These are phyloP conservation scores for Collichthys lucidus DNA, from an alignment of 2,113 vertebrate species.

Conservation along the genomic window DNA sequence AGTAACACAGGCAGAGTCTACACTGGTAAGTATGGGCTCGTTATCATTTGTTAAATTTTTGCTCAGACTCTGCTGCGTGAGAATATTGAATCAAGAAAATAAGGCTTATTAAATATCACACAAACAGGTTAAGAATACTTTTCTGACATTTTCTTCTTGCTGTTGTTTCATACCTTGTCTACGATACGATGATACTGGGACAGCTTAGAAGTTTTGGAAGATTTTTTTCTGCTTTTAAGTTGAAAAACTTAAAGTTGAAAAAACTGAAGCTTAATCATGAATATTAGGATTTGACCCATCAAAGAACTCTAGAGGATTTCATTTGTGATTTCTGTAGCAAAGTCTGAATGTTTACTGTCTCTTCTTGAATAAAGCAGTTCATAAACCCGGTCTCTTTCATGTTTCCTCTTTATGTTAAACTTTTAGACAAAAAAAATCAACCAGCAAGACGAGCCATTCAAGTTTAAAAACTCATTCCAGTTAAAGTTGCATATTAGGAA, in stretches of 20 bases:
- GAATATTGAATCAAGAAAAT: background rate
- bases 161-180: background rate
- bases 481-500: too few species aligned
- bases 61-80: background rate
- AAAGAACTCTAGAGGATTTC: background rate
- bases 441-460: background rate
- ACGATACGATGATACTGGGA: background rate
- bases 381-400: slow-evolving; percentile 1
- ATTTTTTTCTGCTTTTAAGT: background rate
- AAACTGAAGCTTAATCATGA: background rate
- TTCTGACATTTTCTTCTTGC: background rate
- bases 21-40: slow-evolving; percentile 54
- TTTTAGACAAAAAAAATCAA: too few species aligned
- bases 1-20: slow-evolving; percentile 20
- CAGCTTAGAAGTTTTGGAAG: background rate
- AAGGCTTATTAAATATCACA: background rate
- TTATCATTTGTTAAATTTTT: background rate
- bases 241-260: too few species aligned
- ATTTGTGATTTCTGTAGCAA: background rate
- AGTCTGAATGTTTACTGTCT: background rate
- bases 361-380: slow-evolving; percentile 26
- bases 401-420: background rate
- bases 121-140: background rate
- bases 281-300: background rate
- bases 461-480: background rate